phyloP scores from a whole-genome alignment of 2,888 invertebrate genomes.

The Biston stratarius region DNA sequence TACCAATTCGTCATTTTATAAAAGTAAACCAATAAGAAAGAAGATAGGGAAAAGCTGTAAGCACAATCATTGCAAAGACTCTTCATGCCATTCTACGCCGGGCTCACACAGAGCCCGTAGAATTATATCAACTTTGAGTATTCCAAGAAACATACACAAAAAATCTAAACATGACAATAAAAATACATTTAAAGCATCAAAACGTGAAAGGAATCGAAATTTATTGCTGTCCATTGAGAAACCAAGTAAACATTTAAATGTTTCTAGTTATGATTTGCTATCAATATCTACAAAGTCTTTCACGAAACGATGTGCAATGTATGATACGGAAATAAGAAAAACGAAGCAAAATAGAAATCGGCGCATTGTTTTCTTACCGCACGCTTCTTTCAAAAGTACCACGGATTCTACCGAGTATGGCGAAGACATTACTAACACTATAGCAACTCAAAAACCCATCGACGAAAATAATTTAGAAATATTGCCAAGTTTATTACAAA shows the following conservation, averaged over 20 bases:
- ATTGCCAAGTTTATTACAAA: conserved; percentile 59
- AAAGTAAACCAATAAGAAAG: conserved; percentile 38
- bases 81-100: conserved; percentile 59
- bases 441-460: conserved; percentile 16
- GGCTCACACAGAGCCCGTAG: conserved; percentile 56
- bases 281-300: conserved; percentile 64
- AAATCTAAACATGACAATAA: conserved; percentile 19
- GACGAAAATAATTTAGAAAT: conserved; percentile 41
- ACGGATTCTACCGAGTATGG: conserved; percentile 45
- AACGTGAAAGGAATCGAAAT: conserved; percentile 52
- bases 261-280: conserved; percentile 62
- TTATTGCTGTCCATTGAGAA: conserved; percentile 48
- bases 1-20: conserved; percentile 46
- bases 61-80: conserved; percentile 35
- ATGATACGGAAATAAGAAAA: conserved; percentile 36
- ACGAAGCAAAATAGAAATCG: conserved; percentile 42
- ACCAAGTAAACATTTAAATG: conserved; percentile 48
- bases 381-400: conserved; percentile 50
- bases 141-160: conserved; percentile 65
- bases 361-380: conserved; percentile 53
- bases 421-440: conserved; percentile 17
- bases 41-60: conserved; percentile 24
- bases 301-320: conserved; percentile 56
- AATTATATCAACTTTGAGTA: conserved; percentile 73
- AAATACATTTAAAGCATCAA: conserved; percentile 19